phyloP scores from a whole-genome alignment of 2,113 vertebrate genomes.

The Callorhinus ursinus region DNA sequence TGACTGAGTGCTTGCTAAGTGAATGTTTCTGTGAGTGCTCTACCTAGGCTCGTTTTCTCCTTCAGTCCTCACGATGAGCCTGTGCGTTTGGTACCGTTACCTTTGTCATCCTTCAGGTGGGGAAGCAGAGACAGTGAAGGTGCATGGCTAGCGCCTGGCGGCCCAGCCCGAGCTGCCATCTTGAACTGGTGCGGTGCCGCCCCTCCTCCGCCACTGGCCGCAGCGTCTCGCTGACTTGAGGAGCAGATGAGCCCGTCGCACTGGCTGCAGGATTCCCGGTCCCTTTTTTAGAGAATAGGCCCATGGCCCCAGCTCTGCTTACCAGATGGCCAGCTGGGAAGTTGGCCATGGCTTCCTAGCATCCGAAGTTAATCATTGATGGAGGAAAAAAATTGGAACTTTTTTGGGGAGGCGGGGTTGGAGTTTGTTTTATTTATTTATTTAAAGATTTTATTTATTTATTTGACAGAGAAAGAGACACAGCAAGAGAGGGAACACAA shows the following conservation, averaged over 20 bases:
- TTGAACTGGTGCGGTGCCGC: neutral
- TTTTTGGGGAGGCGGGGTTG: neutral
- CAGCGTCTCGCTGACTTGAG: neutral
- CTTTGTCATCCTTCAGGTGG: neutral
- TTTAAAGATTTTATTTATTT: too few relatives aligned
- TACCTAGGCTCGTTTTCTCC: neutral
- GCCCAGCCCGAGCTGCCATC: neutral
- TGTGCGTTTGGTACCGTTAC: neutral
- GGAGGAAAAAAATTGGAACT: neutral
- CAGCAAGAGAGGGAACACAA: too few relatives aligned
- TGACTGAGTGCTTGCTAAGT: neutral
- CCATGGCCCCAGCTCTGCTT: neutral
- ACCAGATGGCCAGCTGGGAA: neutral
- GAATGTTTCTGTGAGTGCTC: neutral
- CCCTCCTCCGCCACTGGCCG: fast-evolving
- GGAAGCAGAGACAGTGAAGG: neutral
- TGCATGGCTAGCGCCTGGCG: fast-evolving
- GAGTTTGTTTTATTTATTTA: neutral
- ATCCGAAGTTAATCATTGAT: too few relatives aligned
- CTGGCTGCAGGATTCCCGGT: neutral
- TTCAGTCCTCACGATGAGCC: neutral
- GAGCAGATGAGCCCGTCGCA: fast-evolving
- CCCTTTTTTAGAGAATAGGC: neutral
- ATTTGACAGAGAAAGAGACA: too few relatives aligned
- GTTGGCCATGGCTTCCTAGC: neutral